Conservation (phyloP, 2,797 vertebrate genomes). For the Sarcophilus harrisii region DNA sequence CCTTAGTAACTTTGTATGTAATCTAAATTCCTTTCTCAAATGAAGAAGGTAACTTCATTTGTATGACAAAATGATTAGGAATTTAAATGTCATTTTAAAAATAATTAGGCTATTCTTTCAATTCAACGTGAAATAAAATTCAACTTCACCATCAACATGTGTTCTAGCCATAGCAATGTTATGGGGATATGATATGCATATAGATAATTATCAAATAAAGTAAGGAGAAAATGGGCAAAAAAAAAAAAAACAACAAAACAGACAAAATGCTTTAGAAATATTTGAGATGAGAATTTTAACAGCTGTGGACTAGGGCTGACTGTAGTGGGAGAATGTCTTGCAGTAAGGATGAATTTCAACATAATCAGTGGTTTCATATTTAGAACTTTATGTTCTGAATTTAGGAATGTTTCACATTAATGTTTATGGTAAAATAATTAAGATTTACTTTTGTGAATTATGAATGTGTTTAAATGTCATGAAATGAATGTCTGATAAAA, state of each 20-base stretch:
- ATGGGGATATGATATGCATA: neutral
- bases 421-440: conserved; percentile 41
- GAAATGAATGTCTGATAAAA: conserved; percentile 36
- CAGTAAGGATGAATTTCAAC: neutral
- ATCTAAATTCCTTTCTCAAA: conserved; percentile 45
- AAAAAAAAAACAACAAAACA: neutral
- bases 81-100: neutral
- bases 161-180: neutral
- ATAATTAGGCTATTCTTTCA: neutral
- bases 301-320: neutral
- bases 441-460: neutral
- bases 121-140: neutral
- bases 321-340: neutral
- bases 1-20: neutral
- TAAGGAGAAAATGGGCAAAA: neutral
- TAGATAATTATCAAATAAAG: neutral
- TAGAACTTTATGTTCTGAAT: conserved; percentile 30
- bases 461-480: neutral
- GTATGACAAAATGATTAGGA: conserved; percentile 43
- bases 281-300: neutral
- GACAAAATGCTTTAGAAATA: neutral
- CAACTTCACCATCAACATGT: neutral
- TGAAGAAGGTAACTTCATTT: conserved; percentile 38
- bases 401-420: conserved; percentile 9
- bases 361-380: conserved; percentile 57